phyloP scores from a whole-genome alignment of 2,888 invertebrate genomes.

The Beris chalybata region DNA sequence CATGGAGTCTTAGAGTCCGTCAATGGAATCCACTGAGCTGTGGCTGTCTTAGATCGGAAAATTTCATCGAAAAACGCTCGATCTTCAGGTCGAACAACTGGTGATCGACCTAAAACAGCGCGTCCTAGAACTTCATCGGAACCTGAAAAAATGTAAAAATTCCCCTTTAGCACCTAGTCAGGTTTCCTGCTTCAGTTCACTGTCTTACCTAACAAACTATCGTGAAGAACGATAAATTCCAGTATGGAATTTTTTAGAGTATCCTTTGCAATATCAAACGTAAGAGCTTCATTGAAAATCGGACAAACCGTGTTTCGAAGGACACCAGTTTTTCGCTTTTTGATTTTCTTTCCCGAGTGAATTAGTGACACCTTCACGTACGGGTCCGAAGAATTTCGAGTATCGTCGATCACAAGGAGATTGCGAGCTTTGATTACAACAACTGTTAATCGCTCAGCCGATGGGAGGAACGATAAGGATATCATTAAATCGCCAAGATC shows the following conservation, averaged over 20 bases:
- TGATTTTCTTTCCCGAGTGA: slow-evolving; percentile 84
- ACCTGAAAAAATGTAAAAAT: slow-evolving; percentile 47
- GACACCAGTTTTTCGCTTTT: slow-evolving; percentile 91
- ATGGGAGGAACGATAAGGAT: slow-evolving; percentile 87
- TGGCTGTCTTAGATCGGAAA: slow-evolving; percentile 61
- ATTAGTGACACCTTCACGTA: slow-evolving; percentile 91
- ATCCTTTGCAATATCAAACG: slow-evolving; percentile 83
- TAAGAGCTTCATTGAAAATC: slow-evolving; percentile 90
- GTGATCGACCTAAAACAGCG: slow-evolving; percentile 59
- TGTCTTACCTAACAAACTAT: slow-evolving; percentile 60
- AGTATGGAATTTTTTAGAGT: slow-evolving; percentile 60
- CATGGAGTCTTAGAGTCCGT: slow-evolving; percentile 49
- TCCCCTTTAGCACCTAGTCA: not conserved
- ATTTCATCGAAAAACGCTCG: slow-evolving; percentile 62
- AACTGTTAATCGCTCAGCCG: slow-evolving; percentile 86
- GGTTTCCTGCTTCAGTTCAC: not conserved
- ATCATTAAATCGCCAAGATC: slow-evolving; percentile 91
- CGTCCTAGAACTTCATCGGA: slow-evolving; percentile 60
- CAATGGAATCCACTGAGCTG: slow-evolving; percentile 63
- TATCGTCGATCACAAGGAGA: slow-evolving; percentile 90
- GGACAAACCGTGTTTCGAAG: slow-evolving; percentile 85
- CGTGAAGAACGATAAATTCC: slow-evolving; percentile 65
- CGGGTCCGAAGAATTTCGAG: slow-evolving; percentile 88
- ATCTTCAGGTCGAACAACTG: slow-evolving; percentile 56
- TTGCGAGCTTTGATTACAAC: slow-evolving; percentile 91